Conservation (phyloP, 2,113 vertebrate genomes). For the Mellivora capensis region DNA sequence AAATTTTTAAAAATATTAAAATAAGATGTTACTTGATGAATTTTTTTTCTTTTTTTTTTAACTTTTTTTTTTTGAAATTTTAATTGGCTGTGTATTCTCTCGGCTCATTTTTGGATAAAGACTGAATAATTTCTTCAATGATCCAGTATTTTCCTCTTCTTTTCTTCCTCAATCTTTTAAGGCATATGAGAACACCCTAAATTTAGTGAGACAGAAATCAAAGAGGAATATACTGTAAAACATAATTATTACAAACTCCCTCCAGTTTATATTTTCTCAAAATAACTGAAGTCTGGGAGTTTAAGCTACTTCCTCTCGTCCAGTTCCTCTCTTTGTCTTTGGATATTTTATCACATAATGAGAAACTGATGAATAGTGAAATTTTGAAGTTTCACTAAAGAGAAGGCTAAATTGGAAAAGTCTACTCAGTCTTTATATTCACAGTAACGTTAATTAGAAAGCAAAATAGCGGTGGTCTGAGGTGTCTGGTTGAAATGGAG, state of each 20-base stretch:
- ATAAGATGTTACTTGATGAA: neutral
- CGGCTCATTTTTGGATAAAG: neutral
- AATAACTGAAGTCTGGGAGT: neutral
- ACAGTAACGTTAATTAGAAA: constrained; percentile 45
- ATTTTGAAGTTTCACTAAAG: constrained; percentile 50
- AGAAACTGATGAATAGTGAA: constrained; percentile 51
- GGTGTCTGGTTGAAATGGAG: neutral
- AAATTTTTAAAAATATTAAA: neutral
- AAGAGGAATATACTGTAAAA: constrained; percentile 38
- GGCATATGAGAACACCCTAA: neutral
- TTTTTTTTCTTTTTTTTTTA: too few species aligned
- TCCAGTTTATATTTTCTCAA: neutral
- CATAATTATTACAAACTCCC: neutral
- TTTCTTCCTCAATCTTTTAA: neutral
- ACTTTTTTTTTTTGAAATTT: neutral
- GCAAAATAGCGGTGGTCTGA: neutral
- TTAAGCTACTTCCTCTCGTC: neutral
- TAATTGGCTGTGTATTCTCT: neutral
- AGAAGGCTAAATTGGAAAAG: constrained; percentile 45
- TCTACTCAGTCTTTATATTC: constrained; percentile 32
- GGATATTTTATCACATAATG: neutral
- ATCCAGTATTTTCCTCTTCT: neutral
- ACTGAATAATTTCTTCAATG: constrained; percentile 4
- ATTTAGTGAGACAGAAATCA: constrained; percentile 44
- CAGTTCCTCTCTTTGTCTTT: neutral